phyloP scores from a whole-genome alignment of 2,797 vertebrate genomes.

The Phalloptychus januarius region DNA sequence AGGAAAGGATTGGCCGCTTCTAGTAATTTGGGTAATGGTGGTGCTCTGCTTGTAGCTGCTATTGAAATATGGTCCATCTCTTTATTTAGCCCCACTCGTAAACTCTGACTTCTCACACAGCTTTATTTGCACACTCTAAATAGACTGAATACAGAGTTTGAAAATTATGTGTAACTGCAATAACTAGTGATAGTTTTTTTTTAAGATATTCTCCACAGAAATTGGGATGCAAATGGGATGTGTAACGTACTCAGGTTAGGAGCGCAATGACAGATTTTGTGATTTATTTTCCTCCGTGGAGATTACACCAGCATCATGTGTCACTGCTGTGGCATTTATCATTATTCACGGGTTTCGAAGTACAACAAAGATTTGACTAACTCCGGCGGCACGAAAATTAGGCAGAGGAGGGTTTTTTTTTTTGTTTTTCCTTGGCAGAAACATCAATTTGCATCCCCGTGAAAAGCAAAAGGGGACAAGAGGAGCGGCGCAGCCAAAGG shows the following conservation, averaged over 20 bases:
- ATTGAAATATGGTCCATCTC: slow-evolving; percentile 28
- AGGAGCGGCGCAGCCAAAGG: slow-evolving; percentile 23
- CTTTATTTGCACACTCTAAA: slow-evolving; percentile 28
- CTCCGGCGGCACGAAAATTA: slow-evolving; percentile 16
- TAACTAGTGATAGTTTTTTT: not conserved
- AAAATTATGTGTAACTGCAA: not conserved
- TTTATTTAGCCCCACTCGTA: slow-evolving; percentile 75
- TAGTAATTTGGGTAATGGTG: slow-evolving; percentile 32
- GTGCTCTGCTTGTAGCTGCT: not conserved
- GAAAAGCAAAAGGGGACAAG: slow-evolving; percentile 25
- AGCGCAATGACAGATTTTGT: slow-evolving; percentile 19
- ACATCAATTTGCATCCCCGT: slow-evolving; percentile 44
- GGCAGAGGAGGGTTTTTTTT: not conserved
- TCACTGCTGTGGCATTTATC: slow-evolving; percentile 39
- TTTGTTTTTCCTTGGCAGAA: slow-evolving; percentile 30
- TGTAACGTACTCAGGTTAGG: not conserved
- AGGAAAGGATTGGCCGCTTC: slow-evolving; percentile 27
- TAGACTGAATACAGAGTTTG: not conserved
- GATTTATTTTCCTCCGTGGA: slow-evolving; percentile 23
- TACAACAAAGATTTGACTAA: slow-evolving; percentile 24
- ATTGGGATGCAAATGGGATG: not conserved
- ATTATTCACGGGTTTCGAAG: slow-evolving; percentile 23
- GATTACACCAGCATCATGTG: slow-evolving; percentile 16
- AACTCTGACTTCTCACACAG: slow-evolving; percentile 71
- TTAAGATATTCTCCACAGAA: not conserved